Evolutionary conservation across 92 coral and sea anemone genomes (phyloP).

Genomic region (Bergia puertoricense): DNA sequence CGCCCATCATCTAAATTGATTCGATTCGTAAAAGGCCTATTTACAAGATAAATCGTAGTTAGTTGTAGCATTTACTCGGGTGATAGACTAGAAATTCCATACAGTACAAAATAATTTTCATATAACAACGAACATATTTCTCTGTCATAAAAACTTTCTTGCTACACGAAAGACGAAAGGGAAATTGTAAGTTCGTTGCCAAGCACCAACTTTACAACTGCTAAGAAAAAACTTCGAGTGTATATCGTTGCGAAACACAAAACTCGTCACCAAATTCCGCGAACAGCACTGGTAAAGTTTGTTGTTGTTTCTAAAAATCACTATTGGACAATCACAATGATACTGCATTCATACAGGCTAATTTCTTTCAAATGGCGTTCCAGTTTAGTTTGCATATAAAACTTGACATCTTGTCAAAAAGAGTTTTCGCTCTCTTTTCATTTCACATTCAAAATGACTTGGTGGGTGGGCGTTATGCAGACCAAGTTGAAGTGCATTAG

Average conservation of each 20-base stretch:
- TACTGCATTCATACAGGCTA: background rate
- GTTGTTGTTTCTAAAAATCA: background rate
- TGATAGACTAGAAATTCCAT: background rate
- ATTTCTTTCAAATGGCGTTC: slow-evolving; percentile 26
- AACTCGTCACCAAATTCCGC: background rate
- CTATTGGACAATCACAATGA: background rate
- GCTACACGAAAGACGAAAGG: background rate
- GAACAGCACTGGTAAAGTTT: background rate
- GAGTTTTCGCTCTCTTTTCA: slow-evolving; percentile 17
- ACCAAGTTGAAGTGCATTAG: background rate
- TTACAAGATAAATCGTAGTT: slow-evolving; percentile 6
- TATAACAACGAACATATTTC: background rate
- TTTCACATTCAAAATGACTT: slow-evolving; percentile 32
- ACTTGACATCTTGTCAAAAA: slow-evolving; percentile 44
- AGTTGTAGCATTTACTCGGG: too few relatives aligned
- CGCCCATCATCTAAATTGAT: background rate
- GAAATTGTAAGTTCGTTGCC: background rate
- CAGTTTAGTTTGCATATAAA: slow-evolving; percentile 34
- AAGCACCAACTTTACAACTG: background rate
- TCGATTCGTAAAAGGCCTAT: background rate
- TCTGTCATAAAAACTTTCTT: background rate
- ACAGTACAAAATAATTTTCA: background rate
- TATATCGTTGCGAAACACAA: background rate
- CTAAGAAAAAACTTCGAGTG: background rate
- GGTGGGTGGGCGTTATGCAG: slow-evolving; percentile 29